These are phyloP conservation scores for Acrobasis repandana DNA, from an alignment of 2,888 invertebrate species.

Conservation along the genomic window DNA sequence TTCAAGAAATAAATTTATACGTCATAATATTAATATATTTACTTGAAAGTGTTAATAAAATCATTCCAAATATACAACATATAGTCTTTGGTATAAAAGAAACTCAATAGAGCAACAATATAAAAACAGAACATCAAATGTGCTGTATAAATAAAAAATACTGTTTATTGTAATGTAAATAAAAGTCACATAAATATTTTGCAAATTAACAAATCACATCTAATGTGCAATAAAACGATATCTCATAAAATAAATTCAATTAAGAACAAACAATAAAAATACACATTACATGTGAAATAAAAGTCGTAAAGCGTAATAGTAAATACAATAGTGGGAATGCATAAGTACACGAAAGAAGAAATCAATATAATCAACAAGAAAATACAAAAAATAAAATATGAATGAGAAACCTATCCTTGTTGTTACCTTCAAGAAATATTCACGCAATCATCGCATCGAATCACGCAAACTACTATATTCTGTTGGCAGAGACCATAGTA, in stretches of 20 bases:
- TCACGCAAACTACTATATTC: background rate
- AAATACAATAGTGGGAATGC: conserved; percentile 11
- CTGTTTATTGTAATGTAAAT: conserved; percentile 16
- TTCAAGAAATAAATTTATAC: conserved; percentile 12
- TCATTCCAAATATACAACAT: conserved; percentile 37
- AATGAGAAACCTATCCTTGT: background rate
- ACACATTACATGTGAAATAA: conserved; percentile 10
- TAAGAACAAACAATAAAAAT: conserved; percentile 1
- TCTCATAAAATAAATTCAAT: background rate
- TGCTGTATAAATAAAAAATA: conserved; percentile 34
- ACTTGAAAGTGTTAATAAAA: conserved; percentile 12
- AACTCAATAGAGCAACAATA: conserved; percentile 31
- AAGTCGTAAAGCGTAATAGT: background rate
- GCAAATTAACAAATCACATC: conserved; percentile 20
- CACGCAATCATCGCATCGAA: no score
- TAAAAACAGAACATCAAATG: conserved; percentile 43
- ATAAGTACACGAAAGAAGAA: conserved; percentile 10
- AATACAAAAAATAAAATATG: background rate
- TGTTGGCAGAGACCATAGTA: background rate
- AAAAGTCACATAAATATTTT: background rate
- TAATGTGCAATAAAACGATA: conserved; percentile 12
- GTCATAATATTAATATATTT: background rate
- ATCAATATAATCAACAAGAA: conserved; percentile 9
- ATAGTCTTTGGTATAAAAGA: conserved; percentile 50
- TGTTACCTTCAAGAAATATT: no score